A percentile compares a stretch with the other conserved stretches of the same genome.
Evolutionary conservation across 2,113 vertebrate genomes (phyloP).

Genomic region (Caretta caretta): DNA sequence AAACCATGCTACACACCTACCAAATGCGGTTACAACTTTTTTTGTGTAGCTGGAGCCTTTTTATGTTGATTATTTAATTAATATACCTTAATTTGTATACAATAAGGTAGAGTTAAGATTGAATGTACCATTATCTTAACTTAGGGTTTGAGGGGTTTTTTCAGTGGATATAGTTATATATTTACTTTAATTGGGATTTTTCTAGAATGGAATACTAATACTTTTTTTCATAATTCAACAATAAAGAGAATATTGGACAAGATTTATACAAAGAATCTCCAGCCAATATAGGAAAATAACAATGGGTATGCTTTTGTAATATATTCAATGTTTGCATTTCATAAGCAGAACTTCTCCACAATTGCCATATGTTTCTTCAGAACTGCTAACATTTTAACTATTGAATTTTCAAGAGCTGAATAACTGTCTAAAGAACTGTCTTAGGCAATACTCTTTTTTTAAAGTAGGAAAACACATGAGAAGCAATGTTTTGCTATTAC

Average conservation of each 20-base stretch:
- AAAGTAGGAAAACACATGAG: neutral
- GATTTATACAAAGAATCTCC: neutral
- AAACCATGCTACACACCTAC: neutral
- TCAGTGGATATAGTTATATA: neutral
- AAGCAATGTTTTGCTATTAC: neutral
- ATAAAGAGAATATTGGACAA: neutral
- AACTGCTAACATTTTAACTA: neutral
- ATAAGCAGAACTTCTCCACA: neutral
- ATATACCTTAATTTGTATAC: neutral
- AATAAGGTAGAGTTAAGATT: rapidly evolving
- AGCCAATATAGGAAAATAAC: neutral
- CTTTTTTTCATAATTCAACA: neutral
- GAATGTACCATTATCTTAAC: neutral
- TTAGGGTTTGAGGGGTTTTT: neutral
- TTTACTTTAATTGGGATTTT: neutral
- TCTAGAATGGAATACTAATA: neutral
- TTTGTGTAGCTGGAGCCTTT: neutral
- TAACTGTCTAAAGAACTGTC: neutral
- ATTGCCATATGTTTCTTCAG: neutral
- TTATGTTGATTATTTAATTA: neutral
- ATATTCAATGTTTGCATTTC: neutral
- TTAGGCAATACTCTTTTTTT: neutral
- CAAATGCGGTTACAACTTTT: neutral
- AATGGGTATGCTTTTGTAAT: neutral
- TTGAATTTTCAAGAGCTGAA: neutral